phyloP scores from a whole-genome alignment of 2,888 invertebrate species.

The Epistrophe grossulariae region DNA sequence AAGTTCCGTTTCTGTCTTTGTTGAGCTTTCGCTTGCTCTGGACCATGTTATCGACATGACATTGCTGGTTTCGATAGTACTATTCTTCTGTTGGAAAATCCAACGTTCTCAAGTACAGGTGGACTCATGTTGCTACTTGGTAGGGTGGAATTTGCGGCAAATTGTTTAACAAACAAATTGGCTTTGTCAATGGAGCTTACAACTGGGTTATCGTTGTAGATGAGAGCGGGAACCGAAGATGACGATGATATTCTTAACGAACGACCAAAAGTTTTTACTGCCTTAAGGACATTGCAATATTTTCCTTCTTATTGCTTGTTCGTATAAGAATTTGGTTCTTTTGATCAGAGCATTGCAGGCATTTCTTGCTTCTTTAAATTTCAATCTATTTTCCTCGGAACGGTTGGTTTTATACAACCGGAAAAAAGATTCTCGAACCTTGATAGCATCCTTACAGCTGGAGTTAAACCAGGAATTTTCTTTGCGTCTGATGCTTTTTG shows the following conservation, averaged over 20 bases:
- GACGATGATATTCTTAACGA: not conserved
- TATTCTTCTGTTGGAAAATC: too few species aligned
- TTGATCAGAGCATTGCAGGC: not conserved
- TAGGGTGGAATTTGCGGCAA: too few species aligned
- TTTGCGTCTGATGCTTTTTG: not conserved
- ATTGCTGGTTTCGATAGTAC: too few species aligned
- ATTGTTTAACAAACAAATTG: constrained; percentile 1
- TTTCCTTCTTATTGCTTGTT: not conserved
- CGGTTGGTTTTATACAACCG: not conserved
- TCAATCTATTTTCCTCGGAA: too few species aligned
- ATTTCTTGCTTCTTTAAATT: not conserved
- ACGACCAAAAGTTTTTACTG: not conserved
- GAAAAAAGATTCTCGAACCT: not conserved
- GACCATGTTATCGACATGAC: too few species aligned
- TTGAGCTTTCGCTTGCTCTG: too few species aligned
- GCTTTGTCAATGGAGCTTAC: not conserved
- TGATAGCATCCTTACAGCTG: not conserved
- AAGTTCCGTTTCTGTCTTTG: too few species aligned
- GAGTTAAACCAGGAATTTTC: not conserved
- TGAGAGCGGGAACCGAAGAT: not conserved
- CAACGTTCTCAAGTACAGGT: not conserved
- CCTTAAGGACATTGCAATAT: not conserved
- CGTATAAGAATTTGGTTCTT: not conserved
- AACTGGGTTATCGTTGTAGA: not conserved
- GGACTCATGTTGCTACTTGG: not conserved